A percentile compares a stretch with the other conserved stretches of the same genome.
These are phyloP conservation scores for Ficedula albicollis DNA, from an alignment of 2,797 vertebrate genomes.

Conservation along the genomic window DNA sequence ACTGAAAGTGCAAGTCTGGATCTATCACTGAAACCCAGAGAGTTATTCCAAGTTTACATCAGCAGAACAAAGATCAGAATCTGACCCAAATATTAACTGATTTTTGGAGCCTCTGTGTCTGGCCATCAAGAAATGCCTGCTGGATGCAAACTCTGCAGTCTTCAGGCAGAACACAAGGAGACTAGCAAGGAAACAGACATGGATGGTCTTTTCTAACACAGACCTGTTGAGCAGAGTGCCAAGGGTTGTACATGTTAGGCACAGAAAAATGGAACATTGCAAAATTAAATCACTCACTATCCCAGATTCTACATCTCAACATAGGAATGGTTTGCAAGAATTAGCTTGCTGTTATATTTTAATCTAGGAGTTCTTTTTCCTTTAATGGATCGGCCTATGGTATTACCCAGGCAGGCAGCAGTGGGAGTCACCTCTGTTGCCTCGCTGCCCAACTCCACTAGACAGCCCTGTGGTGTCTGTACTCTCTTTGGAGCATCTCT, in stretches of 20 bases:
- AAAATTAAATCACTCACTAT: not conserved
- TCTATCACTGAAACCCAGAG: not conserved
- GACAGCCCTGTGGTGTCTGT: not conserved
- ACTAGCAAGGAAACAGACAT: not conserved
- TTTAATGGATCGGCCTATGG: not conserved
- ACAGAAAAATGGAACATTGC: not conserved
- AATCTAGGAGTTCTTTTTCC: not conserved
- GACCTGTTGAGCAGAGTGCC: not conserved
- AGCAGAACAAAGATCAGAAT: constrained; percentile 4
- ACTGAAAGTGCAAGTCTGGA: not conserved
- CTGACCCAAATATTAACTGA: not conserved
- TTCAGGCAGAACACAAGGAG: not conserved
- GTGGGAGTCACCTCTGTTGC: not conserved
- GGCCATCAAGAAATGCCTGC: not conserved
- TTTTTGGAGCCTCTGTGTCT: constrained; percentile 38
- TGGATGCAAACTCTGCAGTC: not conserved
- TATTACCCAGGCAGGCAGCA: not conserved
- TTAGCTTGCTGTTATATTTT: not conserved
- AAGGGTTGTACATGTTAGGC: not conserved
- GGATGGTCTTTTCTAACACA: not conserved
- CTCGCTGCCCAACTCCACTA: not conserved
- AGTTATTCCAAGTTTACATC: constrained; percentile 3
- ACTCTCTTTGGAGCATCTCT: not conserved
- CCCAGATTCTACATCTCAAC: not conserved
- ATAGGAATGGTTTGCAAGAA: not conserved